These are phyloP conservation scores for Cheilosia impressa DNA, from an alignment of 2,888 invertebrate genomes.

Conservation along the genomic window DNA sequence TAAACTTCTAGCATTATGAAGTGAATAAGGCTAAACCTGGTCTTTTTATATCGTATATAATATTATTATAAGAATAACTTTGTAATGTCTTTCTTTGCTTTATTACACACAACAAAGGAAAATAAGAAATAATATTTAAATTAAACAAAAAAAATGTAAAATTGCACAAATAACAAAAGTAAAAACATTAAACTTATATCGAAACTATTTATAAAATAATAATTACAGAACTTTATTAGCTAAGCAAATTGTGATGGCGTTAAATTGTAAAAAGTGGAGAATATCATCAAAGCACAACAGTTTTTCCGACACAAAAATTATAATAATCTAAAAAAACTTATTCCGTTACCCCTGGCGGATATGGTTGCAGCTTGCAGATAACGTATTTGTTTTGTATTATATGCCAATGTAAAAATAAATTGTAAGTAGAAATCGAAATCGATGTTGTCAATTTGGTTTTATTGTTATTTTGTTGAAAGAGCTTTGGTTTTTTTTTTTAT, in stretches of 20 bases:
- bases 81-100: slow-evolving; percentile 71
- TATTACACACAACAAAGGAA: slow-evolving; percentile 62
- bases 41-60: slow-evolving; percentile 36
- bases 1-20: slow-evolving; percentile 62
- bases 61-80: slow-evolving; percentile 50
- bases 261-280: slow-evolving; percentile 63
- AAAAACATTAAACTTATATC: slow-evolving; percentile 58
- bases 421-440: slow-evolving; percentile 74
- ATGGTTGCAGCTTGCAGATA: slow-evolving; percentile 21
- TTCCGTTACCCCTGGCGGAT: slow-evolving; percentile 68
- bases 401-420: slow-evolving; percentile 71
- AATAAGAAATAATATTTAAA: slow-evolving; percentile 31
- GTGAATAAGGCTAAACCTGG: slow-evolving; percentile 67
- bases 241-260: slow-evolving; percentile 75
- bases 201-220: slow-evolving; percentile 49
- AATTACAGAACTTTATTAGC: slow-evolving; percentile 64
- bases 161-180: slow-evolving; percentile 68
- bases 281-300: slow-evolving; percentile 61
- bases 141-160: slow-evolving; percentile 55
- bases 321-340: slow-evolving; percentile 67
- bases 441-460: slow-evolving; percentile 47
- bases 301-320: slow-evolving; percentile 12
- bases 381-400: slow-evolving; percentile 17
- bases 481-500: slow-evolving; percentile 24
- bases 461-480: slow-evolving; percentile 59